Base-by-base conservation (phyloP, 2,888 invertebrate genomes). In the Drosophila suboccidentalis region DNA sequence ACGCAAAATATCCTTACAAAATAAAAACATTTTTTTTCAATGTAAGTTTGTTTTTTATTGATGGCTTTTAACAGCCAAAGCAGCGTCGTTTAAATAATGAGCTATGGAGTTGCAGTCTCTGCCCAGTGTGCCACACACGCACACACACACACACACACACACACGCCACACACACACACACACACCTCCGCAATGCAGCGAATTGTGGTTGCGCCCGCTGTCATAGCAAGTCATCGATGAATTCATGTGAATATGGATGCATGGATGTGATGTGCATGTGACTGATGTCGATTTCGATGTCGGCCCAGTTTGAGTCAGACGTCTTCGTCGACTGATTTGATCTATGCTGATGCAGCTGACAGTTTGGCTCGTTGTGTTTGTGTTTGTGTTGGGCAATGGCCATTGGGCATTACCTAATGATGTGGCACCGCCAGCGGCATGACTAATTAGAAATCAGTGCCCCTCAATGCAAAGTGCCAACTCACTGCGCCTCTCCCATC, bases 11-110 rank as follows among this genome's bases (percentile, higher is more conserved):
- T 26, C 5, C 26, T 26, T 26, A 5, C 5, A 26, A 26, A 26
- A 26, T 5, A 26, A 1, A 6, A 26, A 1, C 0, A 0, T 5
- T 26, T 32, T 32, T 32, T 10, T 32, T 32, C 32, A 3, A 10
- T 32, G 32, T 32, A 38, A 62, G 66, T 68, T 68, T 60, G n/a
- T 22, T 34, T 77, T 86, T 90, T 85, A 85, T 85, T 85, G 84
- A 85, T 85, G 84, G 89, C 84, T 90, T 90, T 84, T 90, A 90
- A 76, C 84, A 86, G 90, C 67, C 87, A 74, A 82, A 72, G 80
- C 87, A 85, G 84, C 90, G 84, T 90, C 89, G 84, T 90, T 85
- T 85, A 85, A 85, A 85, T 85, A 85, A 85, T 85, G 84, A 85
- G 84, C 84, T 80, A 83, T 75, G 83, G 71, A 78, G 75, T 61